Conservation (phyloP, 2,797 vertebrate genomes). For the Molossus molossus region DNA sequence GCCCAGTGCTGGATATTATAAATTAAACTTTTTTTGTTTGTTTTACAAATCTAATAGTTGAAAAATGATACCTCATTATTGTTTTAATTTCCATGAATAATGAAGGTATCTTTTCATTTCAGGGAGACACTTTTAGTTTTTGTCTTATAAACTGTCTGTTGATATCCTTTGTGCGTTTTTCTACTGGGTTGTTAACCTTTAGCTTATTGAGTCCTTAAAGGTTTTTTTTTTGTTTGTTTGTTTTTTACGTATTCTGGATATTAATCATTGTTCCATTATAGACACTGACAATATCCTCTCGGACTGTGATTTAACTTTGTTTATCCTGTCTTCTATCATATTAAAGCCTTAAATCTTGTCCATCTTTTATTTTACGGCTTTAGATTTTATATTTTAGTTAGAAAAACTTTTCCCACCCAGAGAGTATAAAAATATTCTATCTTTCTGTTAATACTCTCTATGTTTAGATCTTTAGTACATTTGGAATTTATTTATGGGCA, state of each 20-base stretch:
- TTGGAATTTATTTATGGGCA: constrained; percentile 32
- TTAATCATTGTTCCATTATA: constrained; percentile 59
- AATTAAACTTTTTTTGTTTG: background rate
- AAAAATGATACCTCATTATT: constrained; percentile 46
- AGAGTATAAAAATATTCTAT: constrained; percentile 36
- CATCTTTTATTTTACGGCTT: constrained; percentile 15
- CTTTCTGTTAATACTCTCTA: constrained; percentile 42
- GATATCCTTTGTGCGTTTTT: background rate
- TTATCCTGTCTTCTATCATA: constrained; percentile 46
- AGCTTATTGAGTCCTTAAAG: background rate
- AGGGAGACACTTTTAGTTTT: background rate
- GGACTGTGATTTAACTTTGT: constrained; percentile 52
- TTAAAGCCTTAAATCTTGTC: constrained; percentile 61
- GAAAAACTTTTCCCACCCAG: background rate
- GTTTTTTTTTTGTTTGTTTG: background rate
- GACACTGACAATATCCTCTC: constrained; percentile 17
- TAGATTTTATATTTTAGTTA: constrained; percentile 52
- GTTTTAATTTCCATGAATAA: constrained; percentile 54
- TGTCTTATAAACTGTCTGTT: background rate
- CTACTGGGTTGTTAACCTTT: constrained; percentile 33
- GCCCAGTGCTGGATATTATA: background rate
- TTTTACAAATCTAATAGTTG: background rate
- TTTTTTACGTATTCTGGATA: constrained; percentile 2
- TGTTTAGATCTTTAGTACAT: constrained; percentile 38
- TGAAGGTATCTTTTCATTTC: constrained; percentile 12